Percentiles rank a stretch among this genome's conserved stretches.
Conservation (phyloP, 2,113 vertebrate genomes). For the Alligator mississippiensis region DNA sequence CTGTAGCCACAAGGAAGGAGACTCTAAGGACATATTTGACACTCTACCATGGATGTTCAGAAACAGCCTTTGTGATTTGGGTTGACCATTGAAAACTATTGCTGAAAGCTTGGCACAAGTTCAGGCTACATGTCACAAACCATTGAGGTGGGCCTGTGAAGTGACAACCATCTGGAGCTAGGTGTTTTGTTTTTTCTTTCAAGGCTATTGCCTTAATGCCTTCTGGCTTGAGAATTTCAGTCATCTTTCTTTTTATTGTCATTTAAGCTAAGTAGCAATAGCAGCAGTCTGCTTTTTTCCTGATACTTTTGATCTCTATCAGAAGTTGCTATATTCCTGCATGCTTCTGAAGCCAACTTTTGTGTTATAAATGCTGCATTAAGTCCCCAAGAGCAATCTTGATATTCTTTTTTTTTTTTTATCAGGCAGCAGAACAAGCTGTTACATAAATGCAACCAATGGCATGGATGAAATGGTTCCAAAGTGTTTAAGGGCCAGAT, state of each 20-base stretch:
- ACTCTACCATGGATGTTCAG: background rate
- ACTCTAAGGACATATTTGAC: background rate
- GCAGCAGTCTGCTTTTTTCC: background rate
- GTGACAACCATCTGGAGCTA: slow-evolving; percentile 53
- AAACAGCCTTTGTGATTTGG: slow-evolving; percentile 8
- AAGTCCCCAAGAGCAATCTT: background rate
- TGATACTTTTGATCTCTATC: background rate
- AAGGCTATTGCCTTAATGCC: background rate
- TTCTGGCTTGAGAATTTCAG: slow-evolving; percentile 13
- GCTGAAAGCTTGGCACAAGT: slow-evolving; percentile 48
- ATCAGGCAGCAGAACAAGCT: background rate
- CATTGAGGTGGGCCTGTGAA: slow-evolving; percentile 49
- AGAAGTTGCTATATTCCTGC: background rate
- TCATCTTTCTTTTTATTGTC: slow-evolving; percentile 17
- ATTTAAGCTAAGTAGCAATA: slow-evolving; percentile 9
- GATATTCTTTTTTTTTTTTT: background rate
- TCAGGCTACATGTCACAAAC: background rate
- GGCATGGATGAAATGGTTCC: background rate
- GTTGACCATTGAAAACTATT: slow-evolving; percentile 31
- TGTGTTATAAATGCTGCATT: background rate
- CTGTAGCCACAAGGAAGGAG: background rate
- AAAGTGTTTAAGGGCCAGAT: background rate
- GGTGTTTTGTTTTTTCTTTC: background rate
- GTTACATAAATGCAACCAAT: background rate
- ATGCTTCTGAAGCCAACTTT: slow-evolving; percentile 1